Base-by-base conservation (phyloP, 1,140 invertebrate species). In the Leptonema lineaticorne region DNA sequence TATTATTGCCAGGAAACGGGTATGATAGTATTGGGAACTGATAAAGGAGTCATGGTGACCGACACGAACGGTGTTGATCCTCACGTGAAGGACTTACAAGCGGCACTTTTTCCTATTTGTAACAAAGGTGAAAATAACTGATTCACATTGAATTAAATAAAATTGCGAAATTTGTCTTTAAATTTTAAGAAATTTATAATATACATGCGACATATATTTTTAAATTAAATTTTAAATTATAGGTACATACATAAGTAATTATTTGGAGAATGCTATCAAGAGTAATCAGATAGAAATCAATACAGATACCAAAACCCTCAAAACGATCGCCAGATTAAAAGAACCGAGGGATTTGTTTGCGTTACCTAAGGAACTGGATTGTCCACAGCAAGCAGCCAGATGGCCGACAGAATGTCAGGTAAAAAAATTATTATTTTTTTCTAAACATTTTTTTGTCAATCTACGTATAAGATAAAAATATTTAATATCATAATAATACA, bases 371-470 rank as follows among this genome's bases (percentile, higher is more conserved):
- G 87, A 88, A 75, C 81, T 86, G 73, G 86, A 86, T 70, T 90
- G 88, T 74, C 84, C 88, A 29, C 88, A 90, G 73, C 91, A 93
- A 82, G 85, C 86, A 73, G 86, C 91, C 41, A 82, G 92, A 78
- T 94, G 93, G 93, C 94, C 93, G 8, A 88, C 91, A 16, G 93
- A 95, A 81, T 94, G 92, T 79, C 91, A 93, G 83, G 91, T 92
- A 76, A 80, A 9, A 14, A 26, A 26, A 53, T 26, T 26, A 26
- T 16, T 16, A 41, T 11, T 33, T 33, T n/a, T n/a, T n/a, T n/a
- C n/a, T 50, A 11, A 33, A 33, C 14, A 3, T 50, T 4, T 50
- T 6, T 50, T 5, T 50, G 18, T 20, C 9, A 3, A 22, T 50
- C 24, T 50, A n/a, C n/a, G 4, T 22, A 50, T 18, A 20, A 50